Percentiles rank a stretch among this genome's conserved stretches.
Conservation (phyloP, 2,797 vertebrate genomes). For the Pseudochirops cupreus region DNA sequence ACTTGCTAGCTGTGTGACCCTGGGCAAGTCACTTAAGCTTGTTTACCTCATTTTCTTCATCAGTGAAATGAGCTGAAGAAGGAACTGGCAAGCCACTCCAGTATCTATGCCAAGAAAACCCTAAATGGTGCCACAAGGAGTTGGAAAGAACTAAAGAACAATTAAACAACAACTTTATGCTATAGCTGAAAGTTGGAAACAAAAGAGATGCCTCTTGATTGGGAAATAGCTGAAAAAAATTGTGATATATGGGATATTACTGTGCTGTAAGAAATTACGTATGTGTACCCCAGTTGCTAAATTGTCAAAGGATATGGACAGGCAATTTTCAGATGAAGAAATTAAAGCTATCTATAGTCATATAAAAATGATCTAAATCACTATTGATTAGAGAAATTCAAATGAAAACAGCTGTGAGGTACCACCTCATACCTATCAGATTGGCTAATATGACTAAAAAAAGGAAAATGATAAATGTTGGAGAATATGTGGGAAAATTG, state of each 20-base stretch:
- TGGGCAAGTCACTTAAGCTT: not conserved
- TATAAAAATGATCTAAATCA: too few species aligned
- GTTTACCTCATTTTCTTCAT: not conserved
- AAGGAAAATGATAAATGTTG: too few species aligned
- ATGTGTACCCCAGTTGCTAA: not conserved
- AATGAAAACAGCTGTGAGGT: too few species aligned
- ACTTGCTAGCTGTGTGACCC: not conserved
- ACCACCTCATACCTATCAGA: too few species aligned
- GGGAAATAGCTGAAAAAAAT: not conserved
- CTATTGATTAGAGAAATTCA: too few species aligned
- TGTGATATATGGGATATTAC: not conserved
- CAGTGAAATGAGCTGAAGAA: not conserved
- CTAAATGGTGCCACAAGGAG: not conserved
- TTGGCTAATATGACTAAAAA: too few species aligned
- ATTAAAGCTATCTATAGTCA: too few species aligned
- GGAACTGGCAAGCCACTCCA: not conserved
- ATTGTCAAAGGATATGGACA: too few species aligned
- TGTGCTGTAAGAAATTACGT: not conserved
- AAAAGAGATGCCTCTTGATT: not conserved
- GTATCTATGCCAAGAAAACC: not conserved
- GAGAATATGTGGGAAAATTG: too few species aligned
- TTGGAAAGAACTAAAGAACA: not conserved
- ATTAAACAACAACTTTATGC: not conserved
- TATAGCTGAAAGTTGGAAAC: not conserved
- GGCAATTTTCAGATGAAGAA: too few species aligned